Conservation (phyloP, 1,140 invertebrate genomes). For the Ericerus pela region DNA sequence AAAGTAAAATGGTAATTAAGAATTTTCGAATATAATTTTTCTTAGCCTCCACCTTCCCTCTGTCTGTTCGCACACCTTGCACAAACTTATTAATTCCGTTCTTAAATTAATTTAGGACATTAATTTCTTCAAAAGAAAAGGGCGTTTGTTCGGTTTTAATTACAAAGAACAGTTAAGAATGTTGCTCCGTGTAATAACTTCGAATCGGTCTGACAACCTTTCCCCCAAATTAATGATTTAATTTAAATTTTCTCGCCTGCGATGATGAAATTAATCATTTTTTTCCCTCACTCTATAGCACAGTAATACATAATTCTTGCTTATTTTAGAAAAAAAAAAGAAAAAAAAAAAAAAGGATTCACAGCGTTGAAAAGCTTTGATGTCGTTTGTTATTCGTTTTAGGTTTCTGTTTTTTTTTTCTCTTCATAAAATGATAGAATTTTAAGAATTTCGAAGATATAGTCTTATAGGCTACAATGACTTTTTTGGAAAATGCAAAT, state of each 20-base stretch:
- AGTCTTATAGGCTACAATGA: no score
- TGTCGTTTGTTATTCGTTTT: no score
- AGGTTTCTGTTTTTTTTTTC: no score
- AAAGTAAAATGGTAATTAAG: not conserved
- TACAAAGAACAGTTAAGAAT: not conserved
- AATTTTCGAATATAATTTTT: slow-evolving; percentile 8
- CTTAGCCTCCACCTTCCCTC: slow-evolving; percentile 4
- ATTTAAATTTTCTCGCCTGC: not conserved
- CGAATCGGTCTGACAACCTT: slow-evolving; percentile 4
- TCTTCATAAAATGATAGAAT: no score
- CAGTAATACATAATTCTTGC: not conserved
- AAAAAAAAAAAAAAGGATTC: not conserved
- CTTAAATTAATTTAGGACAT: slow-evolving; percentile 10
- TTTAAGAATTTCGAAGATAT: no score
- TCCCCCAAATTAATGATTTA: slow-evolving; percentile 7
- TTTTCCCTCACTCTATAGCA: not conserved
- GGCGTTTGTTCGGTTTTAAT: slow-evolving; percentile 12
- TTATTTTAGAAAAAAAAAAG: not conserved
- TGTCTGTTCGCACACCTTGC: no score
- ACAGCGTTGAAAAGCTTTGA: no score
- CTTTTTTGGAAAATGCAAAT: no score
- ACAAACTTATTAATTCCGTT: slow-evolving; percentile 7
- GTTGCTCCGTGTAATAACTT: slow-evolving; percentile 2
- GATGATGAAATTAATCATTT: not conserved
- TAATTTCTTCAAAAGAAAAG: slow-evolving; percentile 9